Conservation (phyloP, 2,797 vertebrate species). For the Leptoclinus maculatus region DNA sequence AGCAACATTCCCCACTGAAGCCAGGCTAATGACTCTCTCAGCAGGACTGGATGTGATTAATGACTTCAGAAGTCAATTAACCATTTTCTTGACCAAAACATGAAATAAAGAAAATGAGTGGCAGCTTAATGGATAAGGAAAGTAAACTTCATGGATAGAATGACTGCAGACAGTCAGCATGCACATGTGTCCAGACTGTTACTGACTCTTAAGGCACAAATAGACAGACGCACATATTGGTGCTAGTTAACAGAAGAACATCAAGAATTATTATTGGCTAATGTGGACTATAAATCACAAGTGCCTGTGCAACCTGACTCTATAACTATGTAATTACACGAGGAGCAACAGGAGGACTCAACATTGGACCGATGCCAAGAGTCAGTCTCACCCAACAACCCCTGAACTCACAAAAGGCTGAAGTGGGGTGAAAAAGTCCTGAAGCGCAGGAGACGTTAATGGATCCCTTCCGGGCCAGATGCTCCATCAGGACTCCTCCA, state of each 20-base stretch:
- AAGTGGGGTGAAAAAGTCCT: neutral
- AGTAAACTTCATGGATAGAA: neutral
- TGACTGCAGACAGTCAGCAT: neutral
- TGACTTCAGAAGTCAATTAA: neutral
- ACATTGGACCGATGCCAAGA: neutral
- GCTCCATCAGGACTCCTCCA: neutral
- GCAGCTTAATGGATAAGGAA: neutral
- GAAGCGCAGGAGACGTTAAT: neutral
- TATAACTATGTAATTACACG: neutral
- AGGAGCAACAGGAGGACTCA: constrained; percentile 3
- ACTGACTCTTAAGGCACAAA: neutral
- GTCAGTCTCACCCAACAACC: constrained; percentile 8
- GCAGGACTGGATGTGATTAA: neutral
- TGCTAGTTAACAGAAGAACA: neutral
- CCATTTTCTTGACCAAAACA: neutral
- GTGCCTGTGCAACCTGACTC: neutral
- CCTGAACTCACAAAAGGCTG: neutral
- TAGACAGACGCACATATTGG: neutral
- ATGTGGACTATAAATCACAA: neutral
- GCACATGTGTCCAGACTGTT: neutral
- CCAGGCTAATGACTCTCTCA: neutral
- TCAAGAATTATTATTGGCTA: neutral
- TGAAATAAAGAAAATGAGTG: neutral
- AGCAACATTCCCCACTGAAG: neutral
- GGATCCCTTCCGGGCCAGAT: constrained; percentile 10